Base-by-base conservation (phyloP, 2,113 vertebrate species). In the Zingel zingel region DNA sequence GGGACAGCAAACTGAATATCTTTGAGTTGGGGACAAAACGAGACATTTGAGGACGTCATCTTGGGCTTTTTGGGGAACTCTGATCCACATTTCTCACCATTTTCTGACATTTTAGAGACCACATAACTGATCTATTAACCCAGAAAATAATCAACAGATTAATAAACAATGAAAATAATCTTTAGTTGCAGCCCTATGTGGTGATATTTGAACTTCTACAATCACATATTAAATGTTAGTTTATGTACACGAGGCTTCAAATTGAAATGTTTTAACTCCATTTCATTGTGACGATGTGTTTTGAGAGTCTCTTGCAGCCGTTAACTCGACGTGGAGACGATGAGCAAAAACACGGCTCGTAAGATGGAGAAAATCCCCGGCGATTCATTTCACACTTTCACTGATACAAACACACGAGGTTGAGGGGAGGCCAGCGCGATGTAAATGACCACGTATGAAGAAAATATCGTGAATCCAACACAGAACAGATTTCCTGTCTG, bases 301-400 rank as follows among this genome's bases (percentile, higher is more conserved):
- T 68, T 84, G 81, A 80, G 43, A 85, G 23, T 43, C 62, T 57
- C 54, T 54, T 68, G 62, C 36, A 1, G 45, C 25, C 4, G 7
- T 68, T 43, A 80, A 62, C 56, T 8, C 62, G 70, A 79, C 0
- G 73, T 73, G 43, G 36, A n/a, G 81, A 79, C 12, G 51, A 81
- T 85, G 86, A 89, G 72, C 77, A 86, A 86, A 91, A 92, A 90
- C 81, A 87, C 18, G 1, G 7, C 16, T 27, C 15, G 15, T 50
- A 53, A 77, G 53, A 75, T 0, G 10, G 67, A 88, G 71, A 92
- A 94, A 94, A 93, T 87, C 92, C 95, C 94, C 92, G 74, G 58
- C 83, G 69, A 94, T 92, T 96, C 95, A 94, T 95, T 66, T 94
- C 88, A 93, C 79, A 90, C 90, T 92, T 84, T 87, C 91, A 89